Conservation (phyloP, 1,140 invertebrate genomes). For the Formica selysi region DNA sequence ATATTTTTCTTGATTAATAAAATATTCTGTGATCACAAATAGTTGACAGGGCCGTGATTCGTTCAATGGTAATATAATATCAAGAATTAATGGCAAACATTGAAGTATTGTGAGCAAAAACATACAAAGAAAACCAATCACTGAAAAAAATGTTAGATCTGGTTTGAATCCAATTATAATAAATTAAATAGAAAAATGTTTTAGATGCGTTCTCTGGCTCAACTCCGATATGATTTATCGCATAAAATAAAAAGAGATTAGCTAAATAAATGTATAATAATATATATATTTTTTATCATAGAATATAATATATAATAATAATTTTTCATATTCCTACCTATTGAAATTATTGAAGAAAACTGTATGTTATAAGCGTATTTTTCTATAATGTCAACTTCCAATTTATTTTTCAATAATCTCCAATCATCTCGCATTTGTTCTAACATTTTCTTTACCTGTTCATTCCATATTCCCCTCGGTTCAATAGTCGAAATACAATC, state of each 20-base stretch:
- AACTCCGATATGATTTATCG: no score
- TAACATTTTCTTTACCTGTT: slow-evolving; percentile 20
- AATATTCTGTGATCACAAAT: neutral
- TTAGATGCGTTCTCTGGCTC: neutral
- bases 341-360: neutral
- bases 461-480: neutral
- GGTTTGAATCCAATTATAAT: neutral
- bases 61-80: slow-evolving; percentile 34
- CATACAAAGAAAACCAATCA: neutral
- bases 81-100: slow-evolving; percentile 15
- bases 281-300: neutral
- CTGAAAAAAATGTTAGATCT: slow-evolving; percentile 15
- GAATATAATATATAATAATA: neutral
- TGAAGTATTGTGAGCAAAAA: neutral
- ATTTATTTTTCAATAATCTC: slow-evolving; percentile 22
- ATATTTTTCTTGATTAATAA: slow-evolving; percentile 36
- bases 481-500: neutral
- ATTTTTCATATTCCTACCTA: slow-evolving; percentile 21
- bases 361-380: neutral
- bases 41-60: neutral
- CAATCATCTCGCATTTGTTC: slow-evolving; percentile 26
- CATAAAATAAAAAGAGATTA: no score
- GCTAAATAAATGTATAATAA: no score
- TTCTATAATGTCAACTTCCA: slow-evolving; percentile 44
- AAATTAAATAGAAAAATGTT: neutral